Evolutionary conservation across 2,888 invertebrate species (phyloP), one percentile per base, ranked within the genome.

Genomic region (Anthophora plumipes): DNA sequence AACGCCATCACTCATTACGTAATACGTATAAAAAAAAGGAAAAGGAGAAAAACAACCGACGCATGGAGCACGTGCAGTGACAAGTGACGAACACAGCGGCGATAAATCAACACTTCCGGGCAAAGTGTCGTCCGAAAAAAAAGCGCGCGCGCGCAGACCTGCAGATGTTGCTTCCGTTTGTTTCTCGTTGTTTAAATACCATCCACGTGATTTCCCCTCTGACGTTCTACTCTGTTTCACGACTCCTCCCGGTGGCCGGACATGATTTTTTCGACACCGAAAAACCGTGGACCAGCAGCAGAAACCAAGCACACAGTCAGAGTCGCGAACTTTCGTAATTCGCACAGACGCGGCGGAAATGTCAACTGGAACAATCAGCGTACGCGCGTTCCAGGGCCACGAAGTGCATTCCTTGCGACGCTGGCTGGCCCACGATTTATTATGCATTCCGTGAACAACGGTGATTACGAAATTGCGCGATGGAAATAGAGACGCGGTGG

Each of bases 361-460:
- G 83, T 83, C 85, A 71, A 78, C 83, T 55, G 82, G 67, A 75
- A 85, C 85, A 80, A 84, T 85, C 84, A 85, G 72, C 80, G 37
- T 43, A n/a, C 31, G 31, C 68, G 83, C 64, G 74, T 82, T 79
- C 85, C 77, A 69, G 72, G 82, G 77, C 77, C 75, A 75, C 85
- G 83, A 82, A 82, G 85, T 63, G 52, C 79, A 73, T 85, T 79
- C 77, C 81, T 85, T 60, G 71, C 64, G 37, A 63, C 70, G 52
- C n/a, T 14, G 70, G 70, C 73, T 60, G 81, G 70, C 46, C 66
- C 72, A 59, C 66, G 77, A 82, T 82, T 82, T 80, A 82, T 82
- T 82, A 82, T 80, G 76, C 82, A 82, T 82, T 76, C 80, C 72
- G 80, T 71, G 80, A 70, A 77, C 72, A 72, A 72, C 80, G 71